phyloP scores from a whole-genome alignment of 1,140 invertebrate genomes.

The Atta colombica region DNA sequence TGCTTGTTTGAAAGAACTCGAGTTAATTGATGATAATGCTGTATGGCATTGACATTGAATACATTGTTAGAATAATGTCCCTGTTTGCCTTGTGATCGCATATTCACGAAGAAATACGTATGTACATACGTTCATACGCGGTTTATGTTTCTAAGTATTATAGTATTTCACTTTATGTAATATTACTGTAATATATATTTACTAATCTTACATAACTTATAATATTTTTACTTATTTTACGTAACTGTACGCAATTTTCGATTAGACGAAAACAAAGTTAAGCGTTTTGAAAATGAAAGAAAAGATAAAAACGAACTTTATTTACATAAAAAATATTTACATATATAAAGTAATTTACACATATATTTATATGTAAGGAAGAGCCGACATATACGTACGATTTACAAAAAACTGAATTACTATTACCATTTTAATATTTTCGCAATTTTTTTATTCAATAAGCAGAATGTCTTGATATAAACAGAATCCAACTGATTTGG shows the following conservation, averaged over 20 bases:
- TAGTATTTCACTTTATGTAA: background rate
- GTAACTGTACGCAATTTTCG: background rate
- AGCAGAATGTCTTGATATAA: too few relatives aligned
- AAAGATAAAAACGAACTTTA: background rate
- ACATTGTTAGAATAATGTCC: slow-evolving; percentile 28
- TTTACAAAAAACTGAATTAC: too few relatives aligned
- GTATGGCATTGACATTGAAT: slow-evolving; percentile 53
- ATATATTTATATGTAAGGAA: too few relatives aligned
- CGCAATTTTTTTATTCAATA: too few relatives aligned
- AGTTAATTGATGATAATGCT: slow-evolving; percentile 45
- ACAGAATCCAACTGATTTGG: too few relatives aligned
- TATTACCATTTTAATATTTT: too few relatives aligned
- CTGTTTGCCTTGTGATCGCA: background rate
- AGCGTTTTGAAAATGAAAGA: background rate
- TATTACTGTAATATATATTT: background rate
- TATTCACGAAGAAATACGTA: background rate
- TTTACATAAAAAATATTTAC: background rate
- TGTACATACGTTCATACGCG: background rate
- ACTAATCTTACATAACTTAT: background rate
- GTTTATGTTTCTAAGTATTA: background rate
- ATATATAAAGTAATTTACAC: too few relatives aligned
- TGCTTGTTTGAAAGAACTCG: slow-evolving; percentile 43
- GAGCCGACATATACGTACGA: too few relatives aligned
- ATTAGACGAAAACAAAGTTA: background rate
- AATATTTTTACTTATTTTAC: background rate